These are phyloP conservation scores for Latheticus oryzae DNA, from an alignment of 2,888 invertebrate genomes.

Conservation along the genomic window DNA sequence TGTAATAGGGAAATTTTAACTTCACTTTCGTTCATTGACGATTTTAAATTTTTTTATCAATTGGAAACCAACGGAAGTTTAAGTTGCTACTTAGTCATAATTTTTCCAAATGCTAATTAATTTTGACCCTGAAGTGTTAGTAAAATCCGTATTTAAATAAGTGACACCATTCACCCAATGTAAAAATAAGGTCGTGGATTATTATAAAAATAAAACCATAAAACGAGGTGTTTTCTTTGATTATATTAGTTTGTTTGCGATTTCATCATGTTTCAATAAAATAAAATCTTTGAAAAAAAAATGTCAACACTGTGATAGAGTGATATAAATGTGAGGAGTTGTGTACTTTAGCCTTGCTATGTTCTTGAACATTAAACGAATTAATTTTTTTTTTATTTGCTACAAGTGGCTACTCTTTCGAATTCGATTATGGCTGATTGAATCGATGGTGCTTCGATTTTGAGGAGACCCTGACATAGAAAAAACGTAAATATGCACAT, in stretches of 20 bases:
- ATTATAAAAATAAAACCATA: constrained; percentile 19
- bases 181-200: constrained; percentile 23
- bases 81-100: constrained; percentile 11
- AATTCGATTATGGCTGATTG: constrained; percentile 30
- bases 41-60: no score
- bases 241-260: constrained; percentile 11
- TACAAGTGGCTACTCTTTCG: constrained; percentile 1
- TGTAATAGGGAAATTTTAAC: no score
- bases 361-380: constrained; percentile 43
- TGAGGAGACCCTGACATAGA: constrained; percentile 42
- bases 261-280: constrained; percentile 21
- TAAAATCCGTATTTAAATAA: constrained; percentile 34
- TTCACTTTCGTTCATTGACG: no score
- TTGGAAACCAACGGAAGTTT: constrained; percentile 27
- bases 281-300: constrained; percentile 14
- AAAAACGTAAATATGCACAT: constrained; percentile 43
- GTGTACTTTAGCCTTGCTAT: constrained; percentile 24
- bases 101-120: constrained; percentile 34
- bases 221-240: constrained; percentile 15
- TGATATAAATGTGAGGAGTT: constrained; percentile 16
- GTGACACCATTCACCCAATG: constrained; percentile 32
- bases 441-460: constrained; percentile 31
- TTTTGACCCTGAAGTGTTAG: constrained; percentile 28
- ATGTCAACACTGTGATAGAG: constrained; percentile 13
- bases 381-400: constrained; percentile 5